phyloP scores from a whole-genome alignment of 2,113 vertebrate genomes.

The Channa maculata region DNA sequence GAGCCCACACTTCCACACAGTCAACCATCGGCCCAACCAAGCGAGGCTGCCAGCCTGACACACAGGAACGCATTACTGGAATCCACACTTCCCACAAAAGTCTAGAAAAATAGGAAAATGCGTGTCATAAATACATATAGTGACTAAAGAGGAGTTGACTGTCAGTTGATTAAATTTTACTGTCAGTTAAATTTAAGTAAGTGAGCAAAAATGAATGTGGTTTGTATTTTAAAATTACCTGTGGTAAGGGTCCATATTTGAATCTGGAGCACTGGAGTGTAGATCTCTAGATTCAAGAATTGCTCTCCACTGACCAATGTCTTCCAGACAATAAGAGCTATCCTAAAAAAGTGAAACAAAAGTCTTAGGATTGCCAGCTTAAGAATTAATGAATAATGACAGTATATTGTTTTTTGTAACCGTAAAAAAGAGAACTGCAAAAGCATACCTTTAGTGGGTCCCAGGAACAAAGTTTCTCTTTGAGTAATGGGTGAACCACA shows the following conservation, averaged over 20 bases:
- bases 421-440: background rate
- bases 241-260: slow-evolving; percentile 94
- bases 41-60: slow-evolving; percentile 92
- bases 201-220: background rate
- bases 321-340: slow-evolving; percentile 88
- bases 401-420: background rate
- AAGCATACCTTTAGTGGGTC: slow-evolving; percentile 90
- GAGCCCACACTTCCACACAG: slow-evolving; percentile 93
- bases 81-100: slow-evolving; percentile 97
- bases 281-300: slow-evolving; percentile 92
- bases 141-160: background rate
- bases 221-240: slow-evolving; percentile 76
- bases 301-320: slow-evolving; percentile 93
- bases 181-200: background rate
- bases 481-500: slow-evolving; percentile 93
- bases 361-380: background rate
- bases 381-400: background rate
- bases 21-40: slow-evolving; percentile 94
- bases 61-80: slow-evolving; percentile 88
- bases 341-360: slow-evolving; percentile 83
- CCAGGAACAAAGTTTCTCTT: slow-evolving; percentile 92
- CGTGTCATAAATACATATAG: slow-evolving; percentile 1
- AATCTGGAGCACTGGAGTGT: slow-evolving; percentile 88
- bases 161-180: background rate
- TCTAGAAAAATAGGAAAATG: slow-evolving; percentile 72